Evolutionary conservation across 2,113 vertebrate species (phyloP).

Genomic region (Bostrychus sinensis): DNA sequence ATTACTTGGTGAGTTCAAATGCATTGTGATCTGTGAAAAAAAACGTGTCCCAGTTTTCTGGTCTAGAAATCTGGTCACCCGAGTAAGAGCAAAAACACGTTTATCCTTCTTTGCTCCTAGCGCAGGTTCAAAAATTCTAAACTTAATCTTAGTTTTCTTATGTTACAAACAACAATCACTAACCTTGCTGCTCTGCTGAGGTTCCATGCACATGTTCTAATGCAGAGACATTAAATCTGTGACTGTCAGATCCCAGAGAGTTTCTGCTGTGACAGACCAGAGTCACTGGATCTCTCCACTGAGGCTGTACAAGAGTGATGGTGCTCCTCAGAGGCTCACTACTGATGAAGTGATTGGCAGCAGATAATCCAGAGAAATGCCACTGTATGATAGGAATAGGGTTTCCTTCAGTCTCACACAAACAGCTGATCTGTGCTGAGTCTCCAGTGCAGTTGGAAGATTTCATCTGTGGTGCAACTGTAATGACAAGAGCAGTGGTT

Average conservation of each 20-base stretch:
- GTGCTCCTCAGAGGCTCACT: conserved; percentile 15
- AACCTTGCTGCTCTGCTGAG: conserved; percentile 7
- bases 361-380: conserved; percentile 21
- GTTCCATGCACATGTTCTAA: not conserved
- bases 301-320: conserved; percentile 9
- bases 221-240: not conserved
- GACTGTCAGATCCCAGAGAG: conserved; percentile 35
- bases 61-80: no score
- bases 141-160: no score
- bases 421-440: conserved; percentile 21
- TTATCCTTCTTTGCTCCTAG: no score
- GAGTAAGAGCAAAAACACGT: no score
- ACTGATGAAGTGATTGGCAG: conserved; percentile 16
- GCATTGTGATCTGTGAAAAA: no score
- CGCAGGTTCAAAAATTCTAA: no score
- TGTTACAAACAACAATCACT: not conserved
- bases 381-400: conserved; percentile 27
- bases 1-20: no score
- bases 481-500: not conserved
- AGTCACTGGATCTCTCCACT: not conserved
- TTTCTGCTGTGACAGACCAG: conserved; percentile 33
- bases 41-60: no score
- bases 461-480: conserved; percentile 28
- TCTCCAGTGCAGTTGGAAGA: conserved; percentile 23
- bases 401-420: conserved; percentile 36